Conservation (phyloP, 2,113 vertebrate species). For the Megaptera novaeangliae region DNA sequence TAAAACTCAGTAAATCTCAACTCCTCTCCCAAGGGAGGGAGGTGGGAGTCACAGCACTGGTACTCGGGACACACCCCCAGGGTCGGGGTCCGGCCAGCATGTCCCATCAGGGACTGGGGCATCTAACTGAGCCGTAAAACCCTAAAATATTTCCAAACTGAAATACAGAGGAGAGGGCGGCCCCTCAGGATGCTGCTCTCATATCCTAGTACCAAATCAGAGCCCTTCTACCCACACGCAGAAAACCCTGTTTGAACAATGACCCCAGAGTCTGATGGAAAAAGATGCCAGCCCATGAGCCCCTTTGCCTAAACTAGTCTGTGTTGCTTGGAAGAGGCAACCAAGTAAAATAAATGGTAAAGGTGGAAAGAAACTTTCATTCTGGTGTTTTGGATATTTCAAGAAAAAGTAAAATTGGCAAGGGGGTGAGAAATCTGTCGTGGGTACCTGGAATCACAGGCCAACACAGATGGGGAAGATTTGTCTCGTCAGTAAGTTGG, state of each 20-base stretch:
- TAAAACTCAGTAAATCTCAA: neutral
- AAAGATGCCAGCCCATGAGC: neutral
- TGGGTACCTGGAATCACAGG: rapidly evolving
- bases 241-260: neutral
- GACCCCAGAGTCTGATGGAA: neutral
- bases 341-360: too few species aligned
- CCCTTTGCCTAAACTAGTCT: neutral
- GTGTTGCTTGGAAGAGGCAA: neutral
- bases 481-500: rapidly evolving
- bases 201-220: too few species aligned
- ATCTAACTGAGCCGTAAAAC: neutral
- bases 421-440: neutral
- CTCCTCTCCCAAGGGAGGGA: neutral
- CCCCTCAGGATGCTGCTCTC: neutral
- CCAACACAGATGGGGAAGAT: rapidly evolving
- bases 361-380: neutral
- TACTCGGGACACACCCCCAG: neutral
- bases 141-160: neutral
- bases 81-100: neutral
- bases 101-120: rapidly evolving
- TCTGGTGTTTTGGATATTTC: neutral
- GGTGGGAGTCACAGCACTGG: neutral
- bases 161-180: rapidly evolving
- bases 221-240: rapidly evolving
- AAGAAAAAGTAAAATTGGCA: neutral